A percentile compares a stretch with the other conserved stretches of the same genome.
Conservation (phyloP, 2,888 invertebrate species). For the Acronicta alni region DNA sequence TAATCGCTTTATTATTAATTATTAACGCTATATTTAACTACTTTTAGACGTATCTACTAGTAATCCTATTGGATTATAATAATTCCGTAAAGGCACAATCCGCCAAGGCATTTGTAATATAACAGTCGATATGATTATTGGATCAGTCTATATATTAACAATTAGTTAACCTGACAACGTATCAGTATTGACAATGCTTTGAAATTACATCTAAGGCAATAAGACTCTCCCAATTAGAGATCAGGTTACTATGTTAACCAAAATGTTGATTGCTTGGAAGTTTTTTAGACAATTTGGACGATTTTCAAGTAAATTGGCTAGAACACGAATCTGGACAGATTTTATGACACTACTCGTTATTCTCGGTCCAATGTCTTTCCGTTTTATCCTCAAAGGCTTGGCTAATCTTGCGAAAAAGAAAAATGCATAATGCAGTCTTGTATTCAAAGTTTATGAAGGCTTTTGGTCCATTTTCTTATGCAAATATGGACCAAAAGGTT, state of each 20-base stretch:
- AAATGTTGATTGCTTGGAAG: slow-evolving; percentile 49
- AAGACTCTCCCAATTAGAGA: slow-evolving; percentile 41
- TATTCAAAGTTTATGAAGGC: neutral
- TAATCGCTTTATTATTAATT: neutral
- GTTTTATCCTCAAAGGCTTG: slow-evolving; percentile 6
- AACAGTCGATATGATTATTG: slow-evolving; percentile 22
- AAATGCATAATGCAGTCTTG: slow-evolving; percentile 1
- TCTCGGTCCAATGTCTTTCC: slow-evolving; percentile 15
- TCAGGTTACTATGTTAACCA: slow-evolving; percentile 38
- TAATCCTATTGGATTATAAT: neutral
- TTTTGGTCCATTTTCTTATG: neutral
- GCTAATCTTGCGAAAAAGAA: slow-evolving; percentile 1
- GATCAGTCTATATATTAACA: no score
- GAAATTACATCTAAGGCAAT: slow-evolving; percentile 33
- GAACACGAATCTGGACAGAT: slow-evolving; percentile 28
- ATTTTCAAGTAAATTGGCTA: slow-evolving; percentile 45
- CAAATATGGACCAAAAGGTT: neutral
- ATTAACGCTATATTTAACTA: neutral
- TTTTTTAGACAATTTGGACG: slow-evolving; percentile 46
- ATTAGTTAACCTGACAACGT: slow-evolving; percentile 36
- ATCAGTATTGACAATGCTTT: slow-evolving; percentile 27
- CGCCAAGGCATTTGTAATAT: slow-evolving; percentile 1
- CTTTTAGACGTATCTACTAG: neutral
- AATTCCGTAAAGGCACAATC: neutral
- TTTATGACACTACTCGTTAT: slow-evolving; percentile 28